Evolutionary conservation across 2,797 vertebrate species (phyloP), one percentile per base, ranked within the genome.

Genomic region (Gila robusta): DNA sequence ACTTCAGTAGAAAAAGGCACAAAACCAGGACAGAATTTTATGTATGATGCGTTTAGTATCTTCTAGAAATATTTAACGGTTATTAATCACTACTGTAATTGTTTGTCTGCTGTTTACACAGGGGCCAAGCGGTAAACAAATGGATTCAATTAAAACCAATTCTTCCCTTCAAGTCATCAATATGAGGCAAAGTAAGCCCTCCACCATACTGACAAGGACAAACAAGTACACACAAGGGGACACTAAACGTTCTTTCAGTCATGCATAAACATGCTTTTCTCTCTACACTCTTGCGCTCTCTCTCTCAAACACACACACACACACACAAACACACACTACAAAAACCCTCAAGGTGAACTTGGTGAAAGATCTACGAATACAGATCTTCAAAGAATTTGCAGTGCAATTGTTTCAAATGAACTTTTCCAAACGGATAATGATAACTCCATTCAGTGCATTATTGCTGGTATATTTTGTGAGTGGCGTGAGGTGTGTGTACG

Each of bases 71-170:
- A 92, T 90, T 89, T 91, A 91, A 91, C 88, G 87, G 83, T 91
- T 94, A 94, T 95, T 94, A 95, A 95, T 95, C 92, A 93, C 83
- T 90, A 88, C 91, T 91, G 88, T 94, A 94, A 94, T 94, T 95
- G 93, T 94, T 95, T 94, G 92, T 92, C 91, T 92, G 93, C 91
- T 94, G 92, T 95, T 94, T 93, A 89, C 88, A 92, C 93, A 95
- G 93, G 93, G 93, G 92, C 92, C 92, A 83, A 87, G 91, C 87
- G 85, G 90, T 92, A 95, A 95, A 95, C 92, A 94, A 94, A 92
- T 85, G 83, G 91, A 94, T 91, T 91, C 93, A 93, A 94, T 94
- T 95, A 94, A 94, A 93, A 90, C 32, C 28, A 17, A 82, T 90
- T 87, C 81, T 90, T 83, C 89, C 88, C 91, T 91, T 93, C 92